Percentiles rank a stretch among this genome's conserved stretches.
Evolutionary conservation across 2,113 vertebrate species (phyloP).

Genomic region (Piprites chloris): DNA sequence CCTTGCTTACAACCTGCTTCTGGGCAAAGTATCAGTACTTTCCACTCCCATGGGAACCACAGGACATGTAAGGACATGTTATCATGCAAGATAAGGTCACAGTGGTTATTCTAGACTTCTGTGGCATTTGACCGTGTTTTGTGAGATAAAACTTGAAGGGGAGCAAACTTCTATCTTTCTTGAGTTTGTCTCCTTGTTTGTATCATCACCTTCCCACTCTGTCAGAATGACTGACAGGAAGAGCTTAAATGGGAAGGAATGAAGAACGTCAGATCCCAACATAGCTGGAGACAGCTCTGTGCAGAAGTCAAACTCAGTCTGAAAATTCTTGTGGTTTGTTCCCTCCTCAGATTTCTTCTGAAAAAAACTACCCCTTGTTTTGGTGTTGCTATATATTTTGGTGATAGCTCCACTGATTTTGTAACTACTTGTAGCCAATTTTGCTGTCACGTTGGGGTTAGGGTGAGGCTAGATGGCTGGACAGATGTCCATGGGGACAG

Average conservation of each 20-base stretch:
- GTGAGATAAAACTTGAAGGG: neutral
- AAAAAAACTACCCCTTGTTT: neutral
- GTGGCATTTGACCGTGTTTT: neutral
- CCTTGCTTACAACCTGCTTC: neutral
- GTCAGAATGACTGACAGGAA: conserved; percentile 28
- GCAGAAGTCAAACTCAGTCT: neutral
- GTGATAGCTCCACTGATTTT: neutral
- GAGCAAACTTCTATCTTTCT: neutral
- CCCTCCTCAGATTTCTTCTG: neutral
- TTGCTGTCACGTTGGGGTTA: neutral
- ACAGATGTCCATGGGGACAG: neutral
- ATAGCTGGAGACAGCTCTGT: neutral
- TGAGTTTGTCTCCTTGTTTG: conserved; percentile 4
- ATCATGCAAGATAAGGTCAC: neutral
- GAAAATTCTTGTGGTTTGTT: neutral
- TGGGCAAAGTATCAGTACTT: neutral
- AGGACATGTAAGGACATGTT: accelerated
- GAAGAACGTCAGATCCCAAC: neutral
- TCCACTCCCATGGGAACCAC: neutral
- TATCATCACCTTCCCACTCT: conserved; percentile 25
- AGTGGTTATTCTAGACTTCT: neutral
- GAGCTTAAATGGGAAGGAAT: neutral
- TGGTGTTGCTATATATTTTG: neutral
- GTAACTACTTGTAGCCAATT: neutral
- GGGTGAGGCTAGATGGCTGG: neutral